Percentiles rank a stretch among this genome's conserved stretches.
phyloP scores from a whole-genome alignment of 2,888 invertebrate species.

The Thymelicus acteon region DNA sequence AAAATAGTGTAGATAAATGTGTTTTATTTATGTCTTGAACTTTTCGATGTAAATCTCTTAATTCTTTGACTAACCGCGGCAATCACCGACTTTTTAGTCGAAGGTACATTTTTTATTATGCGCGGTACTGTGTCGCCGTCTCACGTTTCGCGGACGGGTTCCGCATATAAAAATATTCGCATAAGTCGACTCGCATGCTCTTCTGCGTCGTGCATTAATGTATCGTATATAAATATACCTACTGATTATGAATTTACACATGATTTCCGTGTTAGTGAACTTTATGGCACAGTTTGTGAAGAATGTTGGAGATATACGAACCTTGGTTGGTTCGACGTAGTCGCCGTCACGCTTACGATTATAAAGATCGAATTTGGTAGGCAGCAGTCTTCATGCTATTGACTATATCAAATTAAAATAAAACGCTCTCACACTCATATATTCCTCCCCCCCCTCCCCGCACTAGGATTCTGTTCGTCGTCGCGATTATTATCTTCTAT shows the following conservation, averaged over 20 bases:
- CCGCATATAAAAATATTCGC: constrained; percentile 33
- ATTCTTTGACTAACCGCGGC: not conserved
- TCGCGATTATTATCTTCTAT: too few relatives aligned
- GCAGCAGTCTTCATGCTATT: too few relatives aligned
- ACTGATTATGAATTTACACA: constrained; percentile 30
- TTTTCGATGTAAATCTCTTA: too few relatives aligned
- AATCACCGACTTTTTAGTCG: constrained; percentile 11
- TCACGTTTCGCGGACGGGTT: constrained; percentile 31
- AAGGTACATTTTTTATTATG: constrained; percentile 30
- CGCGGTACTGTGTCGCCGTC: constrained; percentile 16
- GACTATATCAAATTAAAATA: too few relatives aligned
- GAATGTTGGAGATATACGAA: not conserved
- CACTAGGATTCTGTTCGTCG: too few relatives aligned
- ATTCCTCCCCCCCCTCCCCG: too few relatives aligned
- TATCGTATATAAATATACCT: constrained; percentile 24
- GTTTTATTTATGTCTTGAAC: too few relatives aligned
- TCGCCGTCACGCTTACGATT: too few relatives aligned
- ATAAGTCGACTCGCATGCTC: constrained; percentile 29
- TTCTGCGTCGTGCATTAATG: constrained; percentile 21
- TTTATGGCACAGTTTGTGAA: constrained; percentile 9
- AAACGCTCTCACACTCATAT: too few relatives aligned
- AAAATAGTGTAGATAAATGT: too few relatives aligned
- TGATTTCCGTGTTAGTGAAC: constrained; percentile 24
- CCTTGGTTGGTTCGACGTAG: too few relatives aligned
- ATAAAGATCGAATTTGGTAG: too few relatives aligned